Evolutionary conservation across 2,888 invertebrate species (phyloP).

Genomic region (Mellilla xanthometata): DNA sequence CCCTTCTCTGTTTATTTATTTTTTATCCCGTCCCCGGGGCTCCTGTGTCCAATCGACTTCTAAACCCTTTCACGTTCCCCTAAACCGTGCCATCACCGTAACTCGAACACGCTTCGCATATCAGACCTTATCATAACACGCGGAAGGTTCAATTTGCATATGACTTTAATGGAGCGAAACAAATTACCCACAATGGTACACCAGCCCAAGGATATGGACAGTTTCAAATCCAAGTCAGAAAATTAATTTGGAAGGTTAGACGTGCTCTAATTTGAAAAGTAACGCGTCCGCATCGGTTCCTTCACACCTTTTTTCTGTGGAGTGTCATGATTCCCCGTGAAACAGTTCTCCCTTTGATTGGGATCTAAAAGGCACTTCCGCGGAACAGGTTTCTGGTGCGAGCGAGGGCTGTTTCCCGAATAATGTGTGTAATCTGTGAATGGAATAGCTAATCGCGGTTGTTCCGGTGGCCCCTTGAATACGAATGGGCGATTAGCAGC

Average conservation of each 20-base stretch:
- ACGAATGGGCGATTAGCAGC: constrained; percentile 27
- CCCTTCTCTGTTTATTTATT: constrained; percentile 39
- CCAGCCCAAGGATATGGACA: not conserved
- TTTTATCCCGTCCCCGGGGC: constrained; percentile 30
- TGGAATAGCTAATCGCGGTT: constrained; percentile 28
- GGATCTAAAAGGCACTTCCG: constrained; percentile 32
- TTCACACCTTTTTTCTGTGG: constrained; percentile 37
- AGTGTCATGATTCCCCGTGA: constrained; percentile 30
- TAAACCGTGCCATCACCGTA: constrained; percentile 17
- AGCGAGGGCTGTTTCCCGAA: constrained; percentile 24
- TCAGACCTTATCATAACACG: constrained; percentile 11
- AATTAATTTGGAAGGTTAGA: constrained; percentile 31
- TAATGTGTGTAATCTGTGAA: constrained; percentile 31
- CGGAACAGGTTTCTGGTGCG: constrained; percentile 24
- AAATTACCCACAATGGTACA: constrained; percentile 15
- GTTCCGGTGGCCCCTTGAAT: constrained; percentile 24
- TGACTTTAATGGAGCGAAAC: constrained; percentile 2
- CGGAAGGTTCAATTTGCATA: constrained; percentile 12
- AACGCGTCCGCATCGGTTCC: constrained; percentile 31
- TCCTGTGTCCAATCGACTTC: constrained; percentile 41
- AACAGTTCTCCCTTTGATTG: constrained; percentile 34
- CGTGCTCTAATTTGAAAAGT: constrained; percentile 43
- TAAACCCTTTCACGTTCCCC: constrained; percentile 34
- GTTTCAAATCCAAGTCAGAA: constrained; percentile 20
- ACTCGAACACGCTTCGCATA: constrained; percentile 5